These are phyloP conservation scores for Accipiter virgatus DNA, from an alignment of 2,113 vertebrate species.

Conservation along the genomic window DNA sequence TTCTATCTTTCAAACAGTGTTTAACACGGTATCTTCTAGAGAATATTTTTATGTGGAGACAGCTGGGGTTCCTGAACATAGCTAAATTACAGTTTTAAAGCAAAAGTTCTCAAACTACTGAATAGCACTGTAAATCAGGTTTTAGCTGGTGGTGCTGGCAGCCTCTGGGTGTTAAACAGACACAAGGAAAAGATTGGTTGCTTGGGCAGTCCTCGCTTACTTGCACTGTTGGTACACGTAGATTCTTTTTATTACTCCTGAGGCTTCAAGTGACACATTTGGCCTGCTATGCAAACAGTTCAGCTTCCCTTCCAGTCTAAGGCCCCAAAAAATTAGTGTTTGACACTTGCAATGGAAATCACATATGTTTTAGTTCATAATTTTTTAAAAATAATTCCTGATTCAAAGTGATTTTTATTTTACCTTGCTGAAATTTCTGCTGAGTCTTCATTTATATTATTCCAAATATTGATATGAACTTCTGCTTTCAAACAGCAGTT, in stretches of 20 bases:
- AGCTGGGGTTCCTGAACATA: not conserved
- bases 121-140: not conserved
- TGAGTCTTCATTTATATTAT: not conserved
- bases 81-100: not conserved
- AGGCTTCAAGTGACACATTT: not conserved
- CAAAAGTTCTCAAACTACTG: not conserved
- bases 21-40: not conserved
- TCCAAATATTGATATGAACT: not conserved
- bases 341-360: not conserved
- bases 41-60: not conserved
- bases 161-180: not conserved
- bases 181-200: not conserved
- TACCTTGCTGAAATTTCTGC: not conserved
- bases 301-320: not conserved
- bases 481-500: not conserved
- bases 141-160: not conserved
- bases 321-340: not conserved
- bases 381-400: rapidly evolving
- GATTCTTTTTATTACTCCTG: not conserved
- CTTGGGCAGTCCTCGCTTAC: not conserved
- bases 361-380: rapidly evolving
- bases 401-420: not conserved
- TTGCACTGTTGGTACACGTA: not conserved
- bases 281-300: not conserved
- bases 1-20: not conserved